A percentile compares a stretch with the other conserved stretches of the same genome.
Evolutionary conservation across 1,140 invertebrate species (phyloP).

Genomic region (Gyrodactylus salaris): DNA sequence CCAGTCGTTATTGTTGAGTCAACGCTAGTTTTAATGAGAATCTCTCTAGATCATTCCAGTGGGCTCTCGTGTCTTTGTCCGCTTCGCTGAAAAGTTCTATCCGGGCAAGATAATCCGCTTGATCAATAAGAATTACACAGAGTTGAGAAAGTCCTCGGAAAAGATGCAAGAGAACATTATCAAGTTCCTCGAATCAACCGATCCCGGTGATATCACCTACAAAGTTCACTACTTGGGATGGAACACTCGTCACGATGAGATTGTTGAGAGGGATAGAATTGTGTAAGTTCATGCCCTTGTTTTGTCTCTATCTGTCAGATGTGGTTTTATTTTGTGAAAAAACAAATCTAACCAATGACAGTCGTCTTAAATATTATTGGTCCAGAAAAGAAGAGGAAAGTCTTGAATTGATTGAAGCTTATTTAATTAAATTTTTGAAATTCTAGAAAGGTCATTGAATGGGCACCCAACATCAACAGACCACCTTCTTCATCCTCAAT

Average conservation of each 20-base stretch:
- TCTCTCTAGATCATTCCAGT: not conserved
- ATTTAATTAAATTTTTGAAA: not conserved
- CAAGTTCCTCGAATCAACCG: not conserved
- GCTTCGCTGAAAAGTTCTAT: not conserved
- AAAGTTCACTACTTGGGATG: constrained; percentile 6
- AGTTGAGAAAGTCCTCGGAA: not conserved
- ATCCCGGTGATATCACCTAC: not conserved
- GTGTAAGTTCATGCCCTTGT: not conserved
- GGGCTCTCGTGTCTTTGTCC: not conserved
- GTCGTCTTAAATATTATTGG: not conserved
- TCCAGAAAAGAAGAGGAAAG: not conserved
- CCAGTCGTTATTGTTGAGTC: too few species aligned
- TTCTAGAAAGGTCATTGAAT: not conserved
- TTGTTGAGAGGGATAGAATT: not conserved
- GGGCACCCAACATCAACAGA: not conserved
- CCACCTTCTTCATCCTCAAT: not conserved
- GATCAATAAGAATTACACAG: not conserved
- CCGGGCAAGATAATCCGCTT: not conserved
- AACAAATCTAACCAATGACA: too few species aligned
- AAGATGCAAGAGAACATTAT: not conserved
- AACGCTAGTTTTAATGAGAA: too few species aligned
- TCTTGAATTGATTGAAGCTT: not conserved
- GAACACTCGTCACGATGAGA: constrained; percentile 6
- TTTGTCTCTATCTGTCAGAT: too few species aligned
- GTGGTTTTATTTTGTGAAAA: too few species aligned